Evolutionary conservation across 2,113 vertebrate species (phyloP), one percentile per base, ranked within the genome.

Genomic region (Anser cygnoides): DNA sequence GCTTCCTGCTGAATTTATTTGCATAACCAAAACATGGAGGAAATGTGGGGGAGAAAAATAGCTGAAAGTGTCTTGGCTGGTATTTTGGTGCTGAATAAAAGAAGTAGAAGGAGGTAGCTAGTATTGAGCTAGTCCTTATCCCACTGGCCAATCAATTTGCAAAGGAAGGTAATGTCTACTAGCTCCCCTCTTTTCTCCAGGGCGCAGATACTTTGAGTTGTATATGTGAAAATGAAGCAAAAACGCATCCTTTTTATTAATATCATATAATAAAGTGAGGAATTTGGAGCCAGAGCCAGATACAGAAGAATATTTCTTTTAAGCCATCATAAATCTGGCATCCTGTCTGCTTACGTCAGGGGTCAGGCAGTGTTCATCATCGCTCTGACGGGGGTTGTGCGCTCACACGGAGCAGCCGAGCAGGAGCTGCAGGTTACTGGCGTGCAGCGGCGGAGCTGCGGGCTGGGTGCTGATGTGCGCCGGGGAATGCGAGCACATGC

Each of bases 391-490:
- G 79, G 41, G 35, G 4, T 0, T 55, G 6, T 7, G 62, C 2
- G 0, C 22, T 59, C 22, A 0, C 13, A 0, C 20, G 2, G 72
- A 19, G 84, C 43, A 7, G 50, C 33, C 2, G 31, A 9, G 79
- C 54, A 1, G 7, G 43, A 29, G 62, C 70, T 35, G 75, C 49
- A 65, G 29, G 54, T 31, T 3, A 11, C 17, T 6, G 13, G 7
- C 31, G 5, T 0, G 0, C 37, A 35, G 8, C 3, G 17, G 49
- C 2, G 4, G 58, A 25, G 54, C 67, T 37, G 11, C 41, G 2
- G 63, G 8, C 6, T 5, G 2, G 17, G 78, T 35, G 52, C 33
- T 3, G 37, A 1, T 2, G 1, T 7, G 20, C 4, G 7, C 49
- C 10, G 79, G 43, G 1, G n/a, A 31, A 49, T 10, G 25, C 39